Evolutionary conservation across 1,140 invertebrate species (phyloP).

Genomic region (Melanaphis sacchari): DNA sequence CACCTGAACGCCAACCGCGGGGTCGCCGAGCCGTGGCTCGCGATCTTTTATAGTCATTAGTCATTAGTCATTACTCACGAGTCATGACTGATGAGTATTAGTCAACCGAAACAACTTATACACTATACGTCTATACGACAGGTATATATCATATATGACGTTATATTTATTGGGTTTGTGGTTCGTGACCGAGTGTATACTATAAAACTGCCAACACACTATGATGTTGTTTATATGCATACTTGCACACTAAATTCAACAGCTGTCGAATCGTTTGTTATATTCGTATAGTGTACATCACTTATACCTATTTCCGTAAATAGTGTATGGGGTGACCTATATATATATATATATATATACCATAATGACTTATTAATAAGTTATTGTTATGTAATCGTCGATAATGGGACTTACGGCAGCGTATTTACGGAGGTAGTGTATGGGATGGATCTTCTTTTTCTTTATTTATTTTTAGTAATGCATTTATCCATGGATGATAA

Average conservation of each 20-base stretch:
- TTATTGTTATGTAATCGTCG: no score
- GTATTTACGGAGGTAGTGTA: no score
- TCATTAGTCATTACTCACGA: not conserved
- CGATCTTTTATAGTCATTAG: not conserved
- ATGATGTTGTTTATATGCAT: not conserved
- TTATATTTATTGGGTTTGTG: no score
- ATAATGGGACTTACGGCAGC: no score
- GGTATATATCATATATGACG: not conserved
- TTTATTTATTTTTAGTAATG: no score
- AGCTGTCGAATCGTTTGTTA: not conserved
- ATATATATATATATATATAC: not conserved
- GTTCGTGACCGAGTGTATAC: not conserved
- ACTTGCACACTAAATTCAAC: not conserved
- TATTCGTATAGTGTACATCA: not conserved
- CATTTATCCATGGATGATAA: no score
- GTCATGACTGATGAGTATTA: not conserved
- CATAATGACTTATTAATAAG: no score
- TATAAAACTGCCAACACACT: not conserved
- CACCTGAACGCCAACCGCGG: not conserved
- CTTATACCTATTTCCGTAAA: not conserved
- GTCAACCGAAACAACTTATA: not conserved
- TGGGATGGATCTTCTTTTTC: no score
- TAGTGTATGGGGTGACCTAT: not conserved
- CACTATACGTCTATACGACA: no score
- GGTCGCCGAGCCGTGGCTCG: not conserved